phyloP scores from a whole-genome alignment of 2,888 invertebrate genomes.

The Mimumesa dahlbomi region DNA sequence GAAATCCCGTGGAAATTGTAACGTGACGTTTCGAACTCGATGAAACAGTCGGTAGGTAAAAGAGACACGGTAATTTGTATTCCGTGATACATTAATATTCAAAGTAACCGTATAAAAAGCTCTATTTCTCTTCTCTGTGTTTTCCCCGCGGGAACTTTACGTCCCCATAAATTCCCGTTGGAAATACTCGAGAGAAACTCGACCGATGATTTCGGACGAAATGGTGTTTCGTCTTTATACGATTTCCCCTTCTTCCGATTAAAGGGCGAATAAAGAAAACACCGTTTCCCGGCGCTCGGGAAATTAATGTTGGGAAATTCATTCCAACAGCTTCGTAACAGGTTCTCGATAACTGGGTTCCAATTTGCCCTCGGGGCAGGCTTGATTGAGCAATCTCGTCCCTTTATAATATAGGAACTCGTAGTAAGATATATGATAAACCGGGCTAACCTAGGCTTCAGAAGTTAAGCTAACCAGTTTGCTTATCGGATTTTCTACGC shows the following conservation, averaged over 20 bases:
- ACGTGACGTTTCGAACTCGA: no score
- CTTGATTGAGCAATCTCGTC: slow-evolving; percentile 62
- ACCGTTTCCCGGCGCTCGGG: slow-evolving; percentile 5
- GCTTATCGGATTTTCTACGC: slow-evolving; percentile 41
- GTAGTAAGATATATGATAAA: slow-evolving; percentile 57
- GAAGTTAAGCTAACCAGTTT: slow-evolving; percentile 40
- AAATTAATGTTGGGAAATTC: slow-evolving; percentile 60
- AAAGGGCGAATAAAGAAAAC: slow-evolving; percentile 46
- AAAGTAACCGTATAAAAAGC: no score
- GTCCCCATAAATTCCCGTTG: no score
- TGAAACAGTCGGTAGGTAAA: no score
- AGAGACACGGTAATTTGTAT: no score
- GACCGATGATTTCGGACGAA: slow-evolving; percentile 5
- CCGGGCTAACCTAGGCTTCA: slow-evolving; percentile 30
- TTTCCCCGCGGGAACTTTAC: no score
- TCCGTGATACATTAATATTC: no score
- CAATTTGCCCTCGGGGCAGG: slow-evolving; percentile 51
- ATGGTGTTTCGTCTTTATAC: neutral
- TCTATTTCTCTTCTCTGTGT: no score
- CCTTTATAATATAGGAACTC: slow-evolving; percentile 49
- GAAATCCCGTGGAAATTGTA: no score
- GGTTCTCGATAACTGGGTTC: slow-evolving; percentile 59
- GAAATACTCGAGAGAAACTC: no score
- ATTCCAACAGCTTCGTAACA: slow-evolving; percentile 55
- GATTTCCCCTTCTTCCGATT: slow-evolving; percentile 5